phyloP scores from a whole-genome alignment of 2,888 invertebrate species.

The Microchrysa polita region DNA sequence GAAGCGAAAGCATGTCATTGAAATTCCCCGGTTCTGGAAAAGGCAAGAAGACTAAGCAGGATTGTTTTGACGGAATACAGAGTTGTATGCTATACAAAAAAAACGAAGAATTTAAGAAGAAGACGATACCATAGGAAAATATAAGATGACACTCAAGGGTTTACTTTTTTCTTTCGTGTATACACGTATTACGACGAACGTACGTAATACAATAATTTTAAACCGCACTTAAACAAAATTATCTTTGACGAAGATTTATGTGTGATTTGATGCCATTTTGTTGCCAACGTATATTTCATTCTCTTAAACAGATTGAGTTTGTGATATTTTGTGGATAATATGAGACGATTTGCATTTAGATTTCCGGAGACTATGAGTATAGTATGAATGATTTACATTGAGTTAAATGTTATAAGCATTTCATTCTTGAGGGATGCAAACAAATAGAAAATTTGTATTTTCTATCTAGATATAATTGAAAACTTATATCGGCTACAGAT shows the following conservation, averaged over 20 bases:
- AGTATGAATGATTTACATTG: no score
- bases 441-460: no score
- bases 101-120: neutral
- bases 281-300: conserved; percentile 31
- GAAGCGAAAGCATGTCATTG: conserved; percentile 38
- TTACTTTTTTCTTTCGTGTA: conserved; percentile 17
- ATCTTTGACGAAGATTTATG: conserved; percentile 45
- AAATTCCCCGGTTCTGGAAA: conserved; percentile 17
- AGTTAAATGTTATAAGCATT: no score
- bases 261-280: conserved; percentile 35
- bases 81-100: neutral
- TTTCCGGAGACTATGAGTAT: no score
- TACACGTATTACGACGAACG: neutral
- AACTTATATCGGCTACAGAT: neutral
- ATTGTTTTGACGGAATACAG: conserved; percentile 39
- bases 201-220: conserved; percentile 40
- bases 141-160: neutral
- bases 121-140: neutral
- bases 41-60: conserved; percentile 34
- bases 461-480: no score
- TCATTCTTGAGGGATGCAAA: no score
- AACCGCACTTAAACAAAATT: conserved; percentile 45
- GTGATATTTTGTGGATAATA: neutral
- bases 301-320: conserved; percentile 7
- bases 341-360: neutral